phyloP scores from a whole-genome alignment of 2,888 invertebrate species.

The Byasa hedistus region DNA sequence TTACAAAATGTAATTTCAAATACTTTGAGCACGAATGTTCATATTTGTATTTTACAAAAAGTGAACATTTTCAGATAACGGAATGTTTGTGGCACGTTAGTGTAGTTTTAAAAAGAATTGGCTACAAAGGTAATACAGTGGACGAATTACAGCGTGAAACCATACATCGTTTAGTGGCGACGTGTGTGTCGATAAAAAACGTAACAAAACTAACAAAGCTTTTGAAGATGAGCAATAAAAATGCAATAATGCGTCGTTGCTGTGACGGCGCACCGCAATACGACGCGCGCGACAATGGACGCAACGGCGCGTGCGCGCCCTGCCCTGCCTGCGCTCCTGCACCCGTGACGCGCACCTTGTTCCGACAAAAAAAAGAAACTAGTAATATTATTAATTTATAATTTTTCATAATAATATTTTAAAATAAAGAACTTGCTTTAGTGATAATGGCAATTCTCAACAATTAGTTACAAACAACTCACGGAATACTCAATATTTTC shows the following conservation, averaged over 20 bases:
- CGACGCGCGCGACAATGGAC: constrained; percentile 56
- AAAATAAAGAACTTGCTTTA: neutral
- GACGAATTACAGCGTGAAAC: constrained; percentile 71
- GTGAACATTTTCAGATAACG: neutral
- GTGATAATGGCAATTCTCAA: neutral
- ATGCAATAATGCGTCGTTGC: constrained; percentile 69
- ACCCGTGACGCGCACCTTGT: constrained; percentile 52
- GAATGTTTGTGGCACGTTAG: constrained; percentile 19
- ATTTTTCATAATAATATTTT: neutral
- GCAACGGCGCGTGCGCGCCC: constrained; percentile 66
- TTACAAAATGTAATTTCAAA: neutral
- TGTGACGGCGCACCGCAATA: constrained; percentile 45
- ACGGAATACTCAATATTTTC: too few species aligned
- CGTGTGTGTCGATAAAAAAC: constrained; percentile 67
- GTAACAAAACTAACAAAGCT: constrained; percentile 71
- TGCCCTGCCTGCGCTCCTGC: constrained; percentile 30
- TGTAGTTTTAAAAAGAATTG: constrained; percentile 31
- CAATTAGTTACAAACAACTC: neutral
- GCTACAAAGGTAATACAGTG: constrained; percentile 56
- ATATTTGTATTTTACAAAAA: neutral
- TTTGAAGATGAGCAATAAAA: constrained; percentile 77
- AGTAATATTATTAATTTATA: neutral
- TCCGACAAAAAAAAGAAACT: neutral
- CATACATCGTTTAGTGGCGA: constrained; percentile 67
- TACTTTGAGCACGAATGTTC: neutral